Base-by-base conservation (phyloP, 2,113 vertebrate genomes). In the Triplophysa dalaica region DNA sequence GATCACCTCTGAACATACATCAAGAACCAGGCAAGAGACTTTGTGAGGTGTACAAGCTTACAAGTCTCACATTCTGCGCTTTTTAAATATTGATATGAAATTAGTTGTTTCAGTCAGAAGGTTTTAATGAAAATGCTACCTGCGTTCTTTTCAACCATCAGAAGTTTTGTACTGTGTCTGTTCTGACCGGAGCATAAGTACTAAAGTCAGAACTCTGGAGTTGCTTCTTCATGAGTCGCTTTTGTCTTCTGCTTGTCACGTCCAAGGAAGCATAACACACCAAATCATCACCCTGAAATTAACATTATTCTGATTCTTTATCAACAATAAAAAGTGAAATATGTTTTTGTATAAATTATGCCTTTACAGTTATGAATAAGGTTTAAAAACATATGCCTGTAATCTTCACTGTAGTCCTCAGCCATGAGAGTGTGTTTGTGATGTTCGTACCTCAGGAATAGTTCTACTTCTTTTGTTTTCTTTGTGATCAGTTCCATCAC, bases 181-280 rank as follows among this genome's bases (percentile, higher is more conserved):
- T 69, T 69, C 52, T 69, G 50, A 69, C 65, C 38, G 58, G 52
- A 61, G 77, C 54, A 9, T 78, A 78, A 8, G 54, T 78, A 21
- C 77, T 68, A 21, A 78, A 67, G 58, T 78, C 52, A 5, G 65
- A 78, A 60, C 65, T 29, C 29, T 69, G 50, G 1, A 26, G 64
- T 21, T 2, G 38, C 54, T 41, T 78, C 38, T 24, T 69, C 65
- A 70, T 78, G 52, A 38, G 22, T 2, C 43, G 65, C 16, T 58
- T 78, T 3, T 45, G 69, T 58, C 69, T 56, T 19, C 29, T 72
- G 50, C 19, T 56, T 1, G 2, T 41, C 21, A 69, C 24, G 0
- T 69, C 66, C 22, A 78, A 19, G 11, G 65, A 61, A 26, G 66
- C 54, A 29, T 70, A 78, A 58, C 65, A 78, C 17, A 78, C 65